Conservation (phyloP, 1,140 invertebrate genomes). For the Lasioglossum albipes region DNA sequence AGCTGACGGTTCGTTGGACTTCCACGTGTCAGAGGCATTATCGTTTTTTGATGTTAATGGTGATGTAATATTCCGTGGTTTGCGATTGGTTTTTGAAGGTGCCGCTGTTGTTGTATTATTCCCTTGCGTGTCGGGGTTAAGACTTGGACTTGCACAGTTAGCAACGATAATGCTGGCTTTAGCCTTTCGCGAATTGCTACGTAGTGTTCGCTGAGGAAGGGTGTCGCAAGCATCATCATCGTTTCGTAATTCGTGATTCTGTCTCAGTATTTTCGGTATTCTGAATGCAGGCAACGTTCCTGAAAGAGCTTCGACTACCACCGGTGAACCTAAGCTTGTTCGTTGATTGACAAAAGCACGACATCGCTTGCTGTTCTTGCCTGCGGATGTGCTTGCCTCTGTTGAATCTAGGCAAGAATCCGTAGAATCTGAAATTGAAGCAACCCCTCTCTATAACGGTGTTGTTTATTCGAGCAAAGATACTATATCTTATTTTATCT, state of each 20-base stretch:
- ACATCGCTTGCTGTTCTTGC: background rate
- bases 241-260: background rate
- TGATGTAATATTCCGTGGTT: background rate
- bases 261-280: constrained; percentile 21
- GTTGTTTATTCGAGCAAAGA: constrained; percentile 3
- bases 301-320: constrained; percentile 8
- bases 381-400: background rate
- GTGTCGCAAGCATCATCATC: too few species aligned
- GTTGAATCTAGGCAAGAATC: background rate
- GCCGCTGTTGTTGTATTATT: background rate
- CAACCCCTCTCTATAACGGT: constrained; percentile 19
- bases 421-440: constrained; percentile 50
- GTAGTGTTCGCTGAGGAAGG: rapidly evolving
- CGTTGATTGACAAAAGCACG: background rate
- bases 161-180: background rate
- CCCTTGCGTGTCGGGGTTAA: background rate
- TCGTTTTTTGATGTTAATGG: too few species aligned
- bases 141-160: background rate
- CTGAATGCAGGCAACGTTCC: background rate
- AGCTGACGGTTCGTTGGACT: background rate
- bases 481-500: constrained; percentile 29
- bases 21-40: too few species aligned
- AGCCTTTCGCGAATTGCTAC: too few species aligned
- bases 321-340: constrained; percentile 15
- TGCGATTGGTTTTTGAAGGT: background rate